phyloP scores from a whole-genome alignment of 2,888 invertebrate species.

The Linnaemya vulpina region DNA sequence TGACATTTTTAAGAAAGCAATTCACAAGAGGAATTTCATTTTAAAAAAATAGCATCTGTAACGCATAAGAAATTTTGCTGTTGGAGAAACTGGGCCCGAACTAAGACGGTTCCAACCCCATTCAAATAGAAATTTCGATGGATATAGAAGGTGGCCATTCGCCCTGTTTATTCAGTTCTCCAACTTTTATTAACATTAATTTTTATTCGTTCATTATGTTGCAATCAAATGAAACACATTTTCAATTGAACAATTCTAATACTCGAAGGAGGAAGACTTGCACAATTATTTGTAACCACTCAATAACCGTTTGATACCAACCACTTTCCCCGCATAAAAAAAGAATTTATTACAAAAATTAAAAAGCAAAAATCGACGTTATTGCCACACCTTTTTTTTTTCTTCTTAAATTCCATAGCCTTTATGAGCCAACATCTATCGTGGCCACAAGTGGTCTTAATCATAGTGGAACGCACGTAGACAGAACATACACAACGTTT shows the following conservation, averaged over 20 bases:
- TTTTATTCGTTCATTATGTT: slow-evolving; percentile 29
- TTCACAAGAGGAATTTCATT: too few species aligned
- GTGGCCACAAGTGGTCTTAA: slow-evolving; percentile 44
- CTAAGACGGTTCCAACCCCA: too few species aligned
- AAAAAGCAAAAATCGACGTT: not conserved
- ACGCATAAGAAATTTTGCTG: too few species aligned
- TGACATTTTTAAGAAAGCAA: too few species aligned
- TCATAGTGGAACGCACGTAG: slow-evolving; percentile 34
- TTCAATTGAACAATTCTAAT: slow-evolving; percentile 49
- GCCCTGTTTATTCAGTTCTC: too few species aligned
- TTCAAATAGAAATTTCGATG: too few species aligned
- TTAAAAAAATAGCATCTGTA: too few species aligned
- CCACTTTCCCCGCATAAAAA: slow-evolving; percentile 7
- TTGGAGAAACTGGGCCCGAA: too few species aligned
- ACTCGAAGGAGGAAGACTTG: not conserved
- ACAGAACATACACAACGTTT: slow-evolving; percentile 35
- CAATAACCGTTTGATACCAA: not conserved
- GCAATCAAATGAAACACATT: slow-evolving; percentile 52
- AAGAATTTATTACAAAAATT: slow-evolving; percentile 9
- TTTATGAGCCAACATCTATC: slow-evolving; percentile 33
- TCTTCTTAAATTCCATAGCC: slow-evolving; percentile 29
- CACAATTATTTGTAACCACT: slow-evolving; percentile 8
- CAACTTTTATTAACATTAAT: too few species aligned
- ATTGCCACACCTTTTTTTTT: not conserved
- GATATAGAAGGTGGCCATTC: too few species aligned